Conservation (phyloP, 2,888 invertebrate genomes). For the Calliopum simillimum region DNA sequence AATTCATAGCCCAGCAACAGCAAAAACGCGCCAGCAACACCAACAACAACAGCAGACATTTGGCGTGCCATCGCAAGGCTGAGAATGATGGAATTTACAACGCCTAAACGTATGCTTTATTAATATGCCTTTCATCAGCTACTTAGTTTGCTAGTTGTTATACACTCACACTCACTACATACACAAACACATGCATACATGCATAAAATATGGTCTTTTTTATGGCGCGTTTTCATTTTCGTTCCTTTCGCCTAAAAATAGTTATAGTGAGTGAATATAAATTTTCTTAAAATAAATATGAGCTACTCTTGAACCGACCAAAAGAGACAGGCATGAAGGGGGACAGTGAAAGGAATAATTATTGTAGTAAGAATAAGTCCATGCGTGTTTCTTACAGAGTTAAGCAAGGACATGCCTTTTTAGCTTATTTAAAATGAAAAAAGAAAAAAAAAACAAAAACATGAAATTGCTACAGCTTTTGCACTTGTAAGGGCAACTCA, state of each 20-base stretch:
- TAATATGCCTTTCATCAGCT: constrained; percentile 34
- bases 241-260: neutral
- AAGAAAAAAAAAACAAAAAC: too few relatives aligned
- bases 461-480: too few relatives aligned
- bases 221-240: neutral
- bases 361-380: too few relatives aligned
- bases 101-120: constrained; percentile 35
- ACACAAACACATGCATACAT: neutral
- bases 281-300: constrained; percentile 27
- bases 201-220: neutral
- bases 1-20: too few relatives aligned
- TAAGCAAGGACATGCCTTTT: too few relatives aligned
- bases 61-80: neutral
- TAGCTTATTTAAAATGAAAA: too few relatives aligned
- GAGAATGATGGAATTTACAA: constrained; percentile 23
- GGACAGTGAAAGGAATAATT: too few relatives aligned
- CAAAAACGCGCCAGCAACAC: too few relatives aligned
- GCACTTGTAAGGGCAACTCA: too few relatives aligned
- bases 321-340: too few relatives aligned
- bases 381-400: too few relatives aligned
- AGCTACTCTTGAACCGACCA: neutral
- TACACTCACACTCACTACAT: too few relatives aligned
- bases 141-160: neutral
- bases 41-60: neutral
- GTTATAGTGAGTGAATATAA: constrained; percentile 13